These are phyloP conservation scores for Centropus unirufus DNA, from an alignment of 2,113 vertebrate species.

Conservation along the genomic window DNA sequence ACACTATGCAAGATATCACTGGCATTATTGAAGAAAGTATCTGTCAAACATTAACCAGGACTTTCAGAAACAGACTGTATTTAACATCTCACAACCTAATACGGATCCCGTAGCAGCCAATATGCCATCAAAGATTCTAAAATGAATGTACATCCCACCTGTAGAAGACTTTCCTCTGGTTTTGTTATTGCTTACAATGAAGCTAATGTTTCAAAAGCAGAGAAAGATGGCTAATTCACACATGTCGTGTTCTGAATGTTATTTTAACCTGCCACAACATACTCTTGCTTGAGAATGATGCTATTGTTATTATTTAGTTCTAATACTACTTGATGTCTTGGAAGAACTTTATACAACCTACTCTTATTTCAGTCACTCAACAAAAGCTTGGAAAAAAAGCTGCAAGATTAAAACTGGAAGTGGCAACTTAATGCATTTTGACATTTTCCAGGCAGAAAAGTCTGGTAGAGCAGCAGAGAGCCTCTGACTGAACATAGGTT, in stretches of 20 bases:
- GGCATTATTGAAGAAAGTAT: neutral
- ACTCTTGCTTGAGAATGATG: slow-evolving; percentile 4
- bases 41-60: neutral
- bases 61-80: slow-evolving; percentile 32
- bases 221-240: neutral
- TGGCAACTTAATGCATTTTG: slow-evolving; percentile 53
- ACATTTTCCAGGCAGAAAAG: slow-evolving; percentile 41
- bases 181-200: slow-evolving; percentile 14
- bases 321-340: slow-evolving; percentile 65
- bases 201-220: slow-evolving; percentile 2
- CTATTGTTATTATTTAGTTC: slow-evolving; percentile 61
- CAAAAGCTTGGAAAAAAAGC: slow-evolving; percentile 54
- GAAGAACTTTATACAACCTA: slow-evolving; percentile 51
- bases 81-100: slow-evolving; percentile 13
- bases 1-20: neutral
- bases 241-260: neutral
- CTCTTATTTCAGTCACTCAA: slow-evolving; percentile 50
- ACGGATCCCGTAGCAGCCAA: neutral
- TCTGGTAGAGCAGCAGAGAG: neutral
- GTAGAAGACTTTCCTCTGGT: slow-evolving; percentile 18
- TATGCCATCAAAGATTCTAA: slow-evolving; percentile 28
- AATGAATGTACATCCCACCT: neutral
- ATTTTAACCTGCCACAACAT: slow-evolving; percentile 40
- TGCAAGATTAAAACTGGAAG: slow-evolving; percentile 61
- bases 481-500: neutral